Evolutionary conservation across 92 coral and sea anemone genomes (phyloP), one percentile per base, ranked within the genome.

Genomic region (Anthopleura xanthogrammica): DNA sequence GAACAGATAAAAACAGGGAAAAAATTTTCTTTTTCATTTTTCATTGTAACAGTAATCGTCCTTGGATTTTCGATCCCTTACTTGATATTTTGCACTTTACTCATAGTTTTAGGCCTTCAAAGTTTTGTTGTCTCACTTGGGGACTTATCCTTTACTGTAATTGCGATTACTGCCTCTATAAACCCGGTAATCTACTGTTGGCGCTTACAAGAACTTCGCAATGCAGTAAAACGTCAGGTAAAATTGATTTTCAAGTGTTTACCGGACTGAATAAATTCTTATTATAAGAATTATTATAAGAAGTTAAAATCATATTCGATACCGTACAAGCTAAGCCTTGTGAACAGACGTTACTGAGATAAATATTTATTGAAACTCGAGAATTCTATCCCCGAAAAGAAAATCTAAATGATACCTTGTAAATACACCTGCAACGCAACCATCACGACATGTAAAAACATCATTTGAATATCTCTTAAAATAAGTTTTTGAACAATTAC

Each of bases 121-220:
- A 65, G 60, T 12, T 77, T 77, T 56, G 41, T n/a, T 8, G 14
- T 50, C 29, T 42, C 12, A 17, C 22, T 77, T 2, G 60, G 65
- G 7, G 80, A 77, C 5, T 11, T 81, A 7, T 68, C 84, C 23
- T 36, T 52, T 6, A 81, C 84, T 12, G 12, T 81, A 20, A 9
- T 81, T n/a, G 36, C 39, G 62, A 36, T 81, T 29, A 81, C 43
- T 75, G 73, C 84, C 6, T 40, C 76, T 29, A 19, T 81, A 9
- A 81, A 81, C 56, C 84, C 84, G 9, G 19, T 81, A 41, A 5
- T 81, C 46, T 81, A 66, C 60, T 81, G 75, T 9, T 81, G 84
- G 84, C 84, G 84, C 8, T 62, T 81, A 65, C 55, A 58, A 42
- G 84, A 72, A 72, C 46, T 72, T 41, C 55, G 84, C 12, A 2